Evolutionary conservation across 2,888 invertebrate genomes (phyloP), one percentile per base, ranked within the genome.

Genomic region (Euclidia mi): DNA sequence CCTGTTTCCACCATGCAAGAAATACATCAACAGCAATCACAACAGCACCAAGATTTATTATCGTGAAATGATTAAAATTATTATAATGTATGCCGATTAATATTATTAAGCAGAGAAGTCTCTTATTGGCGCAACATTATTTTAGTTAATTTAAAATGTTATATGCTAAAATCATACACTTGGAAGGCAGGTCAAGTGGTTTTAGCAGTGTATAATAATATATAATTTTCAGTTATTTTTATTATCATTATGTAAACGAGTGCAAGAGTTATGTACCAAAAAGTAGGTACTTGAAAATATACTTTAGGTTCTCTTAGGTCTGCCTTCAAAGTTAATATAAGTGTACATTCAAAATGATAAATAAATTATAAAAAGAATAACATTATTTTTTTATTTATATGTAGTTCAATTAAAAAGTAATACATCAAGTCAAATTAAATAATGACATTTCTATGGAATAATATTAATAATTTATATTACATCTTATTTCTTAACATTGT

Each of bases 1-100:
- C 96, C 96, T 0, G 95, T 95, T 14, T 91, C 95, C 7, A 95
- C 96, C 9, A 92, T 96, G 82, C 95, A 95, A 76, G 95, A 95
- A 76, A 90, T 95, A 44, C 92, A 94, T 62, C 93, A 94, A 59
- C 92, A 91, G 65, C 92, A 93, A 75, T 80, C 86, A 49, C 78
- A 87, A 79, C 93, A 93, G 43, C 90, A 92, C 43, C 91, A 90
- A 67, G 92, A 94, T 67, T 82, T 92, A 65, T 75, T 93, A 79
- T 94, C 92, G 72, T 94, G 90, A 91, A 89, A 82, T 67, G 50
- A 78, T 78, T 65, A 38, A 55, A 72, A 62, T 72, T 63, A 67
- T 58, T 66, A 73, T 69, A 71, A 44, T 46, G 37, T 50, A 75
- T 68, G 55, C 66, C 37, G 72, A 74, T 78, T 77, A 71, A 70